Evolutionary conservation across 1,140 invertebrate species (phyloP).

Genomic region (Rhysida immarginata): DNA sequence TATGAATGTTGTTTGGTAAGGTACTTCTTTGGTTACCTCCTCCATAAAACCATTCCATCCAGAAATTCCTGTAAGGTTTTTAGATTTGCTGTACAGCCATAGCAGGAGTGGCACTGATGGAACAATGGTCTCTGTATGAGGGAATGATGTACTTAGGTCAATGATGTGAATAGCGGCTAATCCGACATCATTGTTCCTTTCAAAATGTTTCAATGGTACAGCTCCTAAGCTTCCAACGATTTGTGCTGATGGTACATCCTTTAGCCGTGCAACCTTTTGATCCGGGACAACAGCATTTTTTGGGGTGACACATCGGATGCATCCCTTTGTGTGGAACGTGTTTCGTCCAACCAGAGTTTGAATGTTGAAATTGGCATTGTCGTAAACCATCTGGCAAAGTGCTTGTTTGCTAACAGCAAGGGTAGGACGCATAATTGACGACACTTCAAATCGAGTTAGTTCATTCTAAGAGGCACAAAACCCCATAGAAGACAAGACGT

Average conservation of each 20-base stretch:
- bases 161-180: background rate
- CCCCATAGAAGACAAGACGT: background rate
- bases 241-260: background rate
- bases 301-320: background rate
- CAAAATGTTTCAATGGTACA: background rate
- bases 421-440: background rate
- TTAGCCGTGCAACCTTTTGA: background rate
- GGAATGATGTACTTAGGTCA: background rate
- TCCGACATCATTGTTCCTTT: background rate
- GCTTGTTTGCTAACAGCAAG: background rate
- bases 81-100: background rate
- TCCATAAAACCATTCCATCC: conserved; percentile 6
- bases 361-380: background rate
- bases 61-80: background rate
- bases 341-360: background rate
- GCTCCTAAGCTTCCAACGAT: background rate
- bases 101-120: background rate
- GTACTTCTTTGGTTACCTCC: background rate
- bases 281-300: background rate
- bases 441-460: background rate
- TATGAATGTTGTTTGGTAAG: conserved; percentile 10
- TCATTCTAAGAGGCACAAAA: background rate
- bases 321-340: background rate
- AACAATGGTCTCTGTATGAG: background rate
- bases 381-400: background rate